Evolutionary conservation across 2,888 invertebrate species (phyloP), one percentile per base, ranked within the genome.

Genomic region (Venusia cambrica): DNA sequence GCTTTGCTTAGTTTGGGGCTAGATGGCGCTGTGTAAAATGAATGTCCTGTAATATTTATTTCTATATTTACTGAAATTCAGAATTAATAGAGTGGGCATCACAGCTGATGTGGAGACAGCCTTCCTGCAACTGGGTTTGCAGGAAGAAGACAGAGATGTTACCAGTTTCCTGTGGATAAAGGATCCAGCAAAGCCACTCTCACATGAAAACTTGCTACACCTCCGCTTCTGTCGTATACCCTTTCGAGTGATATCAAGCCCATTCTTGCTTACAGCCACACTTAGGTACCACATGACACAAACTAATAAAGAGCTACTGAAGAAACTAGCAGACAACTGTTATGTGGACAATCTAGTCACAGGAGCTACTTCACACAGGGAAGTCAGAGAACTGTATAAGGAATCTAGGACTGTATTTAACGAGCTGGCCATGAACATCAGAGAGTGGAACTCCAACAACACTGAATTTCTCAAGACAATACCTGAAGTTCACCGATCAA

Each of bases 181-280:
- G 4, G 18, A 18, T 7, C 1, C 7, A 2, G 5, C 1, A 1
- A 5, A 18, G 7, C 7, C 2, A 6, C 2, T 4, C 2, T 7
- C 18, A 2, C 7, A 18, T 2, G 18, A 18, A 6, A 18, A 18
- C 7, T 2, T 18, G 2, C 1, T 18, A 2, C 7, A 18, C 18
- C 7, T 18, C 2, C 6, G 18, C 7, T 18, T 18, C 18, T 7
- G 7, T 7, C 6, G 18, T 2, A 8, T 18, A 2, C 18, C 18
- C 1, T 51, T 51, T 15, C 45, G 46, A 0, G 10, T 48, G 3
- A 41, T 51, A 8, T 38, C 41, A 2, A 51, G 51, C 9, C 46
- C 46, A 4, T 51, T 51, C 20, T 2, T 45, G 4, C 19, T 52
- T 2, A 52, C 34, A n/a, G 49, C 52, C 1, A 45, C 46, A 0